phyloP scores from a whole-genome alignment of 1,140 invertebrate genomes.

The Tribolium madens region DNA sequence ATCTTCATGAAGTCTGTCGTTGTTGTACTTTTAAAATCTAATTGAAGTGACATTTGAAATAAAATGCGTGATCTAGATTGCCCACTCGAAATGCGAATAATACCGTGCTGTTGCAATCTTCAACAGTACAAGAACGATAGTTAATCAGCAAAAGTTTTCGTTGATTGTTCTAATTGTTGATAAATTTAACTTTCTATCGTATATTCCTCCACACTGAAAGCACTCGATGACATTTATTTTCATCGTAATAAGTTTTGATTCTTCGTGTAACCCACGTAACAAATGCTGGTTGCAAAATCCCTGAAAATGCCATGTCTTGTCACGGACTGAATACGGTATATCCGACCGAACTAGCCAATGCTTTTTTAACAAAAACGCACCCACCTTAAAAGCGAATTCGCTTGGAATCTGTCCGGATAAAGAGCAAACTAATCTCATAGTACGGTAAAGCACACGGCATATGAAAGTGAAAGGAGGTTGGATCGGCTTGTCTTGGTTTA shows the following conservation, averaged over 20 bases:
- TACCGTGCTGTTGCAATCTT: constrained; percentile 18
- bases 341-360: constrained; percentile 26
- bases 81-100: constrained; percentile 8
- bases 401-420: constrained; percentile 43
- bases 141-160: constrained; percentile 8
- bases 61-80: constrained; percentile 33
- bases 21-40: constrained; percentile 10
- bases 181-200: constrained; percentile 9
- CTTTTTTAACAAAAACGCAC: constrained; percentile 34
- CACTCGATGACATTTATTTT: constrained; percentile 32
- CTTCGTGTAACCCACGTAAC: constrained; percentile 32
- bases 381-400: constrained; percentile 47
- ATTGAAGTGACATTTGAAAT: constrained; percentile 33
- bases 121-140: not conserved
- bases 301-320: constrained; percentile 38
- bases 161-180: constrained; percentile 21
- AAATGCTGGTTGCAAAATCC: constrained; percentile 24
- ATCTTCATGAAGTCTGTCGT: not conserved
- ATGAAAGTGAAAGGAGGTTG: constrained; percentile 50
- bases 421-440: constrained; percentile 48
- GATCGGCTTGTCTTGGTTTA: constrained; percentile 42
- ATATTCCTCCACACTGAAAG: not conserved
- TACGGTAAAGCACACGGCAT: constrained; percentile 40
- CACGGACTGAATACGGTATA: constrained; percentile 36
- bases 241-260: constrained; percentile 33